Base-by-base conservation (phyloP, 2,888 invertebrate genomes). In the Agrilus cyanescens region DNA sequence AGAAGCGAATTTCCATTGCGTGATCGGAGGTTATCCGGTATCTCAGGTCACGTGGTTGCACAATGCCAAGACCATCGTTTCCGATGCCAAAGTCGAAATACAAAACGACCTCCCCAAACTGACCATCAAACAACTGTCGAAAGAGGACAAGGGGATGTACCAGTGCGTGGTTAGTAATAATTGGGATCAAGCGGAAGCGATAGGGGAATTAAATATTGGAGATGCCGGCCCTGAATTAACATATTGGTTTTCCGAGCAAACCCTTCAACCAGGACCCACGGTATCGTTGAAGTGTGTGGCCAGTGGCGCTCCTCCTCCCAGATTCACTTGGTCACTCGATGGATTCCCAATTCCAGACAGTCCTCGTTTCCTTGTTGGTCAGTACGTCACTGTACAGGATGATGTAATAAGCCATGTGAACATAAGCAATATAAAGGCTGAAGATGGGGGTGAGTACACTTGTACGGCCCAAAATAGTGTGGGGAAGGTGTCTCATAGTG, bases 381-480 rank as follows among this genome's bases (percentile, higher is more conserved):
- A 90, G 65, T 89, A 90, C 69, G 89, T 90, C 51, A 90, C 89
- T 14, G 78, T 89, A 34, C 89, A 89, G 69, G 90, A 89, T 60
- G 89, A 89, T 66, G 90, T 91, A 48, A 88, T 91, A 65, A 89
- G 89, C 60, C 89, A 90, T 70, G 84, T 91, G 50, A 91, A 91
- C 72, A 82, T 91, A 59, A 86, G 86, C 57, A 78, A 83, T 49
- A 81, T 89, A 48, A 83, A 85, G 57, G 85, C 86, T 53, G 88
- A 88, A 71, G 91, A 90, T 67, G 89, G 90, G 46, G 90, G 90
- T 18, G 86, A 89, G 59, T 91, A 88, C 62, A 80, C 85, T 31
- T 91, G 90, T 61, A 79, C 82, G 15, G 89, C 90, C 2, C 79
- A 80, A 53, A 91, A 90, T 64, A 76, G 80, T 40, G 85, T 88